Evolutionary conservation across 2,113 vertebrate species (phyloP).

Genomic region (Rhinoderma darwinii): DNA sequence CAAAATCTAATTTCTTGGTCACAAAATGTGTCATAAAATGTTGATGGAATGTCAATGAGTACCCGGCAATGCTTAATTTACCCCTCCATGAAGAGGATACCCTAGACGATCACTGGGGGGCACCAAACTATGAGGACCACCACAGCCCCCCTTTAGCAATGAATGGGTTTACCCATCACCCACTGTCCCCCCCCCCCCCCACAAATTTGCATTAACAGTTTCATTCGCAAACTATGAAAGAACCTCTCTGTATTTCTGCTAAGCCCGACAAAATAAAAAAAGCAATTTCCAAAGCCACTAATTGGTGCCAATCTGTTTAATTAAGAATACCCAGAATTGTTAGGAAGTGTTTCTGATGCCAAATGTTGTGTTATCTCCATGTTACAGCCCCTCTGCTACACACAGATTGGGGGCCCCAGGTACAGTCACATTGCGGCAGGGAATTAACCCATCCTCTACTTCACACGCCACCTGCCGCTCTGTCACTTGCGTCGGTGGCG

Average conservation of each 20-base stretch:
- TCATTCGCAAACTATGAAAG: constrained; percentile 5
- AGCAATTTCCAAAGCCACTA: constrained; percentile 29
- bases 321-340: constrained; percentile 51
- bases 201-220: background rate
- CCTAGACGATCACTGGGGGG: too few relatives aligned
- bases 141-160: too few relatives aligned
- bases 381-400: constrained; percentile 29
- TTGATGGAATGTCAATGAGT: too few relatives aligned
- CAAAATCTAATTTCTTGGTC: too few relatives aligned
- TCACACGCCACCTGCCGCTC: constrained; percentile 13
- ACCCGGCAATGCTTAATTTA: too few relatives aligned
- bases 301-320: constrained; percentile 55
- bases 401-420: constrained; percentile 35
- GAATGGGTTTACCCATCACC: background rate
- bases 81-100: too few relatives aligned
- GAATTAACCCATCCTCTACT: constrained; percentile 41
- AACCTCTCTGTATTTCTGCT: background rate
- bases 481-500: constrained; percentile 1
- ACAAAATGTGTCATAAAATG: too few relatives aligned
- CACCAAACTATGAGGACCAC: too few relatives aligned
- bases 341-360: constrained; percentile 39
- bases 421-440: constrained; percentile 19
- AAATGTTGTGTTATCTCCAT: constrained; percentile 53
- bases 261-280: background rate
- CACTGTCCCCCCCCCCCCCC: background rate